Base-by-base conservation (phyloP, 2,888 invertebrate genomes). In the Heteropelma amictum region DNA sequence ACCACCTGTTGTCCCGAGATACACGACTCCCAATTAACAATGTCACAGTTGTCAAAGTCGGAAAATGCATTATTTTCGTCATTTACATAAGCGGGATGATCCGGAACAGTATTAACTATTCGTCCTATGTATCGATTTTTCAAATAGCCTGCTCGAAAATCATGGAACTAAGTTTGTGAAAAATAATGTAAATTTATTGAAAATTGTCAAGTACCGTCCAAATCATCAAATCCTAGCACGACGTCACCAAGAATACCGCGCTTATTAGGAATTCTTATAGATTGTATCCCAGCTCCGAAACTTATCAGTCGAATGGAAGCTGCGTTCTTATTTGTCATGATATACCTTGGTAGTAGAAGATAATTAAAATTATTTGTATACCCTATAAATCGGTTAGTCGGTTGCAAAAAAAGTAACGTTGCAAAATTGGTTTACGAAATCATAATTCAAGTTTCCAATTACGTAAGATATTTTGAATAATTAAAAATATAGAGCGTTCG, bases 231-330 rank as follows among this genome's bases (percentile, higher is more conserved):
- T 42, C 92, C 92, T 10, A 92, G 85, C 1, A 90, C 89, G 28
- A 93, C 87, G 83, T 93, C 92, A 1, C 88, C 89, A 1, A 90
- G 17, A 47, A 89, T 83, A 10, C 90, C 91, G 40, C 88, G 81
- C 42, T 86, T 88, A 81, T 92, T 91, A 0, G 92, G 91, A 12
- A 91, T 86, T 76, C 84, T 85, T 12, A 93, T 85, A 1, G 90
- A 89, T 2, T 91, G 91, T 45, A 93, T 89, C 8, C 90, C 89
- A 2, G 91, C 92, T n/a, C 92, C 92, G 85, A 90, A 91, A 63
- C 88, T 90, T 19, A 92, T 89, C 28, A 91, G 80, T 78, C 88
- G 87, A 2, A 91, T 90, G 33, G 83, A 86, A 58, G 90, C 86
- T 23, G 86, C 85, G 45, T 84, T 85, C 64, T 81, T 84, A 79